Conservation (phyloP, 2,888 invertebrate species). For the Drosophila nr. medialis region DNA sequence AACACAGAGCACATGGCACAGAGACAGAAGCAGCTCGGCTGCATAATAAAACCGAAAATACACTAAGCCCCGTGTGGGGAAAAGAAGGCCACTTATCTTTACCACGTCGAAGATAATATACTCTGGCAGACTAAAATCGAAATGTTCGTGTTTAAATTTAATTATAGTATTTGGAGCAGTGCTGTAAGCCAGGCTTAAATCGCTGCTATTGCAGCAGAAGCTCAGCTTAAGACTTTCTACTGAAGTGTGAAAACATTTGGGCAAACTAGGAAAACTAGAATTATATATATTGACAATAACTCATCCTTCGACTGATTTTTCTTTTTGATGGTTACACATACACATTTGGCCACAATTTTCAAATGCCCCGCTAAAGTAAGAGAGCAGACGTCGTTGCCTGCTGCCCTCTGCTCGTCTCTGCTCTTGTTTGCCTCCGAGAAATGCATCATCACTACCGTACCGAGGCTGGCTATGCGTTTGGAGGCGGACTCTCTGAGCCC, state of each 20-base stretch:
- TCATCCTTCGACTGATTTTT: not conserved
- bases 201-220: not conserved
- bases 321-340: not conserved
- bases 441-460: conserved; percentile 76
- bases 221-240: not conserved
- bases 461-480: conserved; percentile 1
- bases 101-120: conserved; percentile 5
- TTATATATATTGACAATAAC: not conserved
- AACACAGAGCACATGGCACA: conserved; percentile 18
- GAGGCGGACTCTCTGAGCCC: conserved; percentile 3
- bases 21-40: conserved; percentile 40
- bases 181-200: not conserved
- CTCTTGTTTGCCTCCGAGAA: conserved; percentile 64
- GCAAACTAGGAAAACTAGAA: not conserved
- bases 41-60: conserved; percentile 66
- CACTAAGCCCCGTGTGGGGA: conserved; percentile 47
- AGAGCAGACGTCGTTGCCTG: conserved; percentile 39
- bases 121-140: not conserved
- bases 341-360: not conserved
- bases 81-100: not conserved
- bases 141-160: not conserved
- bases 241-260: not conserved
- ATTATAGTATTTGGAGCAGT: not conserved
- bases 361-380: conserved; percentile 4
- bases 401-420: not conserved